Evolutionary conservation across 2,888 invertebrate genomes (phyloP).

Genomic region (Cephus nigrinus): DNA sequence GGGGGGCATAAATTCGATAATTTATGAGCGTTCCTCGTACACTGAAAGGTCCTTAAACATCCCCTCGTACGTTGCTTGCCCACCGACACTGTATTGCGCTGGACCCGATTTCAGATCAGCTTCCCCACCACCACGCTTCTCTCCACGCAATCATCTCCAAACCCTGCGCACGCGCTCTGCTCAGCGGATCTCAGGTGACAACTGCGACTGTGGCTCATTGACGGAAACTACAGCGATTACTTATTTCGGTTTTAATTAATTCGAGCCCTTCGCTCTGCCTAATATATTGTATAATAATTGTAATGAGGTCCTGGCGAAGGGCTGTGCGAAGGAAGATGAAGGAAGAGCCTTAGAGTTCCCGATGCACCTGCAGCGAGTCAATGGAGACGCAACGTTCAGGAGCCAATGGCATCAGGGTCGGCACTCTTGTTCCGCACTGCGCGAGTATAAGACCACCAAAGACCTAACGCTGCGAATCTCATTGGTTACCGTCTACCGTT

Average conservation of each 20-base stretch:
- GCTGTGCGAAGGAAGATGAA: slow-evolving; percentile 3
- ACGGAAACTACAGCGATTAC: slow-evolving; percentile 49
- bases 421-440: no score
- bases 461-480: slow-evolving; percentile 25
- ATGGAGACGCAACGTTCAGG: no score
- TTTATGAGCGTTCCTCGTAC: slow-evolving; percentile 19
- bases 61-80: no score
- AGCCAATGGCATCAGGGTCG: no score
- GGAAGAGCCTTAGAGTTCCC: slow-evolving; percentile 4
- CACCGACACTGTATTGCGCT: no score
- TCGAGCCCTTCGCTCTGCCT: slow-evolving; percentile 29
- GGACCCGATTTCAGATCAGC: no score
- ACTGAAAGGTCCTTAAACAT: neutral
- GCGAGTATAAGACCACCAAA: no score
- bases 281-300: slow-evolving; percentile 13
- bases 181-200: slow-evolving; percentile 16
- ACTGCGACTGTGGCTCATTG: slow-evolving; percentile 37
- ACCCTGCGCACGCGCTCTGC: no score
- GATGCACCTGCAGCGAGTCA: neutral
- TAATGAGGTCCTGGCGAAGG: slow-evolving; percentile 20
- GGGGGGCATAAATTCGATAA: slow-evolving; percentile 29
- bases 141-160: no score
- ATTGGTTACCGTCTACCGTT: slow-evolving; percentile 30
- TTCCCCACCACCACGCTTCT: no score
- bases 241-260: slow-evolving; percentile 44